Evolutionary conservation across 2,113 vertebrate genomes (phyloP).

Genomic region (Sprattus sprattus): DNA sequence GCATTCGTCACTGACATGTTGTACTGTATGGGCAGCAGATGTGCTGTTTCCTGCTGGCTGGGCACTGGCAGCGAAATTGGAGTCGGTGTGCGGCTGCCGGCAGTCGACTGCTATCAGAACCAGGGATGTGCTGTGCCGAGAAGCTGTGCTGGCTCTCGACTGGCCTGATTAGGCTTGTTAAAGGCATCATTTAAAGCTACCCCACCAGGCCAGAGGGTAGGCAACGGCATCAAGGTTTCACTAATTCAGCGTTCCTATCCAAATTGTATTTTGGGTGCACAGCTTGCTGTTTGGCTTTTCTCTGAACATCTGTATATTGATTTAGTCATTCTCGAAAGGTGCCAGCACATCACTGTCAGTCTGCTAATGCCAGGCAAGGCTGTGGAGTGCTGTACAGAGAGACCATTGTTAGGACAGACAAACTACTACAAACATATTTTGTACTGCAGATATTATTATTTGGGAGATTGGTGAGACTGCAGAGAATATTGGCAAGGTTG

Average conservation of each 20-base stretch:
- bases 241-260: constrained; percentile 56
- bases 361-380: neutral
- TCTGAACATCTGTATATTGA: constrained; percentile 40
- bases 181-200: constrained; percentile 64
- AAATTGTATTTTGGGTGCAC: constrained; percentile 56
- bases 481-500: neutral
- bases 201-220: constrained; percentile 45
- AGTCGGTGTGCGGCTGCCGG: neutral
- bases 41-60: neutral
- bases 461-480: neutral
- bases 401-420: neutral
- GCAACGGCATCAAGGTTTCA: constrained; percentile 56
- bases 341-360: neutral
- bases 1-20: constrained; percentile 13
- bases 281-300: constrained; percentile 41
- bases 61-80: constrained; percentile 30
- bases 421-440: constrained; percentile 15
- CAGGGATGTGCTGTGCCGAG: constrained; percentile 17
- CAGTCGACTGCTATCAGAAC: constrained; percentile 1
- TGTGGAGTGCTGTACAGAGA: neutral
- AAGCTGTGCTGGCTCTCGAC: constrained; percentile 40
- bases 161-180: constrained; percentile 60
- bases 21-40: constrained; percentile 8
- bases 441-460: neutral
- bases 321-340: constrained; percentile 12